A percentile compares a stretch with the other conserved stretches of the same genome.
These are phyloP conservation scores for Heloderma charlesbogerti DNA, from an alignment of 2,113 vertebrate species.

Conservation along the genomic window DNA sequence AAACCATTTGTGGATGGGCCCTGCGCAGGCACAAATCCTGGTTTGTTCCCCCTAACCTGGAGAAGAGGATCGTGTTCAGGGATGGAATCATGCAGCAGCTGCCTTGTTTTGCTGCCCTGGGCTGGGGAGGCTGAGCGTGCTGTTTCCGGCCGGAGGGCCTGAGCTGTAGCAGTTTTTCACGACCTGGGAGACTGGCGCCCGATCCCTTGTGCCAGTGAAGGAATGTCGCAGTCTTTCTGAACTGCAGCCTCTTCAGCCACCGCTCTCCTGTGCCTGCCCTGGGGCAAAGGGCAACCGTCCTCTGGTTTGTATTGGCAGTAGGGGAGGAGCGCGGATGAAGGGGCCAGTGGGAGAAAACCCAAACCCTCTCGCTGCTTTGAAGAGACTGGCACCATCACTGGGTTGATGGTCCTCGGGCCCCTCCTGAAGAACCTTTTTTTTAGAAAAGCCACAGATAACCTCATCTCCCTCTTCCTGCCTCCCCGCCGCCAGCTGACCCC, in stretches of 20 bases:
- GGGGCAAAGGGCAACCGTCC: neutral
- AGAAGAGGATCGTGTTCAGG: too few relatives aligned
- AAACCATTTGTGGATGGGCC: neutral
- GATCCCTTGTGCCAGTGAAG: neutral
- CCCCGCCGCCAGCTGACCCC: neutral
- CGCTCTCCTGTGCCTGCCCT: neutral
- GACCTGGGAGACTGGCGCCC: neutral
- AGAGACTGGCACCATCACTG: too few relatives aligned
- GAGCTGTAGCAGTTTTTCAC: neutral
- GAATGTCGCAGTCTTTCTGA: neutral
- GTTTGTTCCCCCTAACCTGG: neutral
- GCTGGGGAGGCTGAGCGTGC: neutral
- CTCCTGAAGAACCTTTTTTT: too few relatives aligned
- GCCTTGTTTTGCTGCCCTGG: neutral
- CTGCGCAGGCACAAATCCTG: fast-evolving
- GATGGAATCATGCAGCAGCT: neutral
- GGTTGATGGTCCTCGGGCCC: too few relatives aligned
- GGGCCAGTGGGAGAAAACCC: too few relatives aligned
- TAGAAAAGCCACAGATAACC: too few relatives aligned
- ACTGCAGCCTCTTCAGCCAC: neutral
- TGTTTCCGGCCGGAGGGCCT: neutral
- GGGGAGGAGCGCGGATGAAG: too few relatives aligned
- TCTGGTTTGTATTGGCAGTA: neutral
- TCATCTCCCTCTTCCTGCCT: too few relatives aligned
- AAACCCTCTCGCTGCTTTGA: too few relatives aligned